A percentile compares a stretch with the other conserved stretches of the same genome.
Conservation (phyloP, 2,797 vertebrate species). For the Alosa sapidissima region DNA sequence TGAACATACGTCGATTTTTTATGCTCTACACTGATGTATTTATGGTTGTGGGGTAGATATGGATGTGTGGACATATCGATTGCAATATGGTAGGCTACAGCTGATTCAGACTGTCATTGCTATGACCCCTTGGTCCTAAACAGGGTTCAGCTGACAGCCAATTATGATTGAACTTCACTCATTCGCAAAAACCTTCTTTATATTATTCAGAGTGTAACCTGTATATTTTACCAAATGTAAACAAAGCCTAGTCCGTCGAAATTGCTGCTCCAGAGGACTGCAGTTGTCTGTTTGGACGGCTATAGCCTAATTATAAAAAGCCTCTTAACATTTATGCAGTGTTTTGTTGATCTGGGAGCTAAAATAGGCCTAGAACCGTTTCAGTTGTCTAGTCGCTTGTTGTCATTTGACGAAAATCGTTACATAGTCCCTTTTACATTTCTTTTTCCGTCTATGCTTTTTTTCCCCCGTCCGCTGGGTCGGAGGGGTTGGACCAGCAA, state of each 20-base stretch:
- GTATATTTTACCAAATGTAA: conserved; percentile 45
- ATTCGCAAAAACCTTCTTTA: not conserved
- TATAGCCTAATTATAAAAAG: not conserved
- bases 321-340: not conserved
- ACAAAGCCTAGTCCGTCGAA: conserved; percentile 46
- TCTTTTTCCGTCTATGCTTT: conserved; percentile 39
- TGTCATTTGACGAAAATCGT: conserved; percentile 12
- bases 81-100: conserved; percentile 43
- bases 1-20: not conserved
- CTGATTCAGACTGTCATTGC: conserved; percentile 77
- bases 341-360: not conserved
- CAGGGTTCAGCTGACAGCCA: not conserved
- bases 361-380: not conserved
- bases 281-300: conserved; percentile 7
- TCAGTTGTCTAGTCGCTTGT: not conserved
- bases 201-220: not conserved
- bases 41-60: conserved; percentile 23
- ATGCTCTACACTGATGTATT: conserved; percentile 10
- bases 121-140: conserved; percentile 66
- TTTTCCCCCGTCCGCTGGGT: conserved; percentile 41
- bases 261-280: conserved; percentile 12
- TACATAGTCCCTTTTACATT: conserved; percentile 5
- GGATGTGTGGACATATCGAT: conserved; percentile 28
- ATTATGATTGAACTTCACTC: not conserved
- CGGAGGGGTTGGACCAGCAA: conserved; percentile 54